Evolutionary conservation across 2,888 invertebrate species (phyloP).

Genomic region (Drosophila subquinaria): DNA sequence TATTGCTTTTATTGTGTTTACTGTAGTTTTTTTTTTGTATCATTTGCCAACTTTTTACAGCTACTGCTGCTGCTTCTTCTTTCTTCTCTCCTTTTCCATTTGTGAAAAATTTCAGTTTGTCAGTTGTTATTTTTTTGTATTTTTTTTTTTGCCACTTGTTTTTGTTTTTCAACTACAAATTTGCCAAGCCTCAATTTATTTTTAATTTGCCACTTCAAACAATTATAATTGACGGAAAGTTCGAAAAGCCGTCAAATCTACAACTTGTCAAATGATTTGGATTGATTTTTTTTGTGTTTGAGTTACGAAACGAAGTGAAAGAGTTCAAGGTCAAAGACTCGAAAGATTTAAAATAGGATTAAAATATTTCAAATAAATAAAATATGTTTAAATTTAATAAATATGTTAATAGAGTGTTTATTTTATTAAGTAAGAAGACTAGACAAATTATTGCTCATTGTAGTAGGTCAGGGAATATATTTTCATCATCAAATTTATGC

Average conservation of each 20-base stretch:
- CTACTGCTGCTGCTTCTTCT: conserved; percentile 3
- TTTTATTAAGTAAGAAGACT: no score
- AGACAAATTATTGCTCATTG: no score
- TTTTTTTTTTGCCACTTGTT: neutral
- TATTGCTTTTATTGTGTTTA: conserved; percentile 25
- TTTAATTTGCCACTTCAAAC: conserved; percentile 45
- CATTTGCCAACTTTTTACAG: conserved; percentile 34
- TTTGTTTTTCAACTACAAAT: conserved; percentile 36
- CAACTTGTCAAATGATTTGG: conserved; percentile 1
- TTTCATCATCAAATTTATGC: no score
- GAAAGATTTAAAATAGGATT: no score
- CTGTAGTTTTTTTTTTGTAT: conserved; percentile 25
- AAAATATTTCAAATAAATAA: no score
- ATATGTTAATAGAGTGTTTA: no score
- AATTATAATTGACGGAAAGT: neutral
- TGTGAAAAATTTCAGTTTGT: conserved; percentile 26
- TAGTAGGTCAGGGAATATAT: no score
- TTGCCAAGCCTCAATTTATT: conserved; percentile 52
- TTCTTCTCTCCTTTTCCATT: conserved; percentile 7
- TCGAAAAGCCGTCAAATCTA: neutral
- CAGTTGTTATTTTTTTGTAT: conserved; percentile 18
- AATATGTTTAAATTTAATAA: no score
- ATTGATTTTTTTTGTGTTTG: neutral
- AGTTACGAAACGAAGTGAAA: neutral
- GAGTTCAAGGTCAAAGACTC: conserved; percentile 12